Evolutionary conservation across 2,113 vertebrate genomes (phyloP).

Genomic region (Actenoides lindsayi): DNA sequence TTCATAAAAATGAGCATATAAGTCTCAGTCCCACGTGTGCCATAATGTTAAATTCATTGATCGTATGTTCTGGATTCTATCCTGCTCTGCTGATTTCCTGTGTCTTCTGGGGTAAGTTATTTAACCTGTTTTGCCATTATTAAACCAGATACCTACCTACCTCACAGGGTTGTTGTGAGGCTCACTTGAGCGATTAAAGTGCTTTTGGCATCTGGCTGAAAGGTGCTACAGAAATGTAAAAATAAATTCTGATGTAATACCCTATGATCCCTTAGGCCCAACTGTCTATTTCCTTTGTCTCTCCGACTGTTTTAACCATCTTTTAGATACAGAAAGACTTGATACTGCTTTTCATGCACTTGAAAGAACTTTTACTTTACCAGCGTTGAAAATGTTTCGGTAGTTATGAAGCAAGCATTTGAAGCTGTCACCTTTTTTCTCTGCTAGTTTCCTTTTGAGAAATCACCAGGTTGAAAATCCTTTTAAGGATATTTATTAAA

Average conservation of each 20-base stretch:
- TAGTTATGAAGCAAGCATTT: not conserved
- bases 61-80: constrained; percentile 19
- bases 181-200: constrained; percentile 45
- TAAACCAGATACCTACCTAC: constrained; percentile 51
- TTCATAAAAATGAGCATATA: not conserved
- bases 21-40: not conserved
- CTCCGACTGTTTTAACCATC: not conserved
- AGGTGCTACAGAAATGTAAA: constrained; percentile 21
- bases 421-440: not conserved
- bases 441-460: not conserved
- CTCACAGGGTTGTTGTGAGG: constrained; percentile 77
- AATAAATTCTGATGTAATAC: constrained; percentile 44
- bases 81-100: constrained; percentile 41
- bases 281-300: constrained; percentile 37
- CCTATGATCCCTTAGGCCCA: not conserved
- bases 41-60: constrained; percentile 2
- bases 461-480: not conserved
- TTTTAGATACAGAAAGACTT: not conserved
- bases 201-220: constrained; percentile 6
- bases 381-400: not conserved
- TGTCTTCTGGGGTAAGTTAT: constrained; percentile 59
- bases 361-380: not conserved
- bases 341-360: not conserved
- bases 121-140: not conserved
- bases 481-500: not conserved